Evolutionary conservation across 2,888 invertebrate genomes (phyloP).

Genomic region (Calameuta filiformis): DNA sequence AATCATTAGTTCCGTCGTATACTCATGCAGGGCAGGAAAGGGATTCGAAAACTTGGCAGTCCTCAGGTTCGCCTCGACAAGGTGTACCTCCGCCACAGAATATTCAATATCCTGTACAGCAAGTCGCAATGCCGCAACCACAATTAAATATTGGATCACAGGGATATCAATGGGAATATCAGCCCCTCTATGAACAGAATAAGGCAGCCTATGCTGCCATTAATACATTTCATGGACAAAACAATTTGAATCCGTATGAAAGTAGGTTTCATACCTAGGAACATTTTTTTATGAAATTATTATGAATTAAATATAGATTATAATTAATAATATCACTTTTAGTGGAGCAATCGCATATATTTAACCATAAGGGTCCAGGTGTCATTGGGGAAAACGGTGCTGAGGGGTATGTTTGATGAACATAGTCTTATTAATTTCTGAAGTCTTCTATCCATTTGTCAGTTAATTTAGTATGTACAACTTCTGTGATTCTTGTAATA

Average conservation of each 20-base stretch:
- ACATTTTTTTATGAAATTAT: background rate
- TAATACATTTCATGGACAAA: constrained; percentile 43
- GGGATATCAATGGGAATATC: constrained; percentile 56
- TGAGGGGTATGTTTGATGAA: constrained; percentile 32
- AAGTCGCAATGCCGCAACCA: constrained; percentile 38
- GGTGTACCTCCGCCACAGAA: constrained; percentile 37
- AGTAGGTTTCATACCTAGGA: constrained; percentile 38
- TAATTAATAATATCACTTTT: constrained; percentile 1
- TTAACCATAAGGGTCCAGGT: constrained; percentile 54
- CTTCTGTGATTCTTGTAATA: background rate
- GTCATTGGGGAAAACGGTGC: constrained; percentile 45
- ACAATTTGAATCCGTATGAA: constrained; percentile 46
- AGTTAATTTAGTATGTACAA: background rate
- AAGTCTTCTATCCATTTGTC: background rate
- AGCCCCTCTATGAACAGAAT: constrained; percentile 51
- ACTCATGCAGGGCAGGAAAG: constrained; percentile 35
- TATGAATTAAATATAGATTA: background rate
- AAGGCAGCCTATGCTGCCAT: constrained; percentile 44
- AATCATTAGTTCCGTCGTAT: constrained; percentile 47
- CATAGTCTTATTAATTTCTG: background rate
- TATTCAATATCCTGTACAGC: constrained; percentile 46
- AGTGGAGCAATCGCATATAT: constrained; percentile 51
- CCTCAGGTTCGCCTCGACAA: constrained; percentile 40
- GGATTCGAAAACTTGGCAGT: constrained; percentile 46
- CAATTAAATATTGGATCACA: constrained; percentile 45